Evolutionary conservation across 2,113 vertebrate species (phyloP).

Genomic region (Oryzias woworae): DNA sequence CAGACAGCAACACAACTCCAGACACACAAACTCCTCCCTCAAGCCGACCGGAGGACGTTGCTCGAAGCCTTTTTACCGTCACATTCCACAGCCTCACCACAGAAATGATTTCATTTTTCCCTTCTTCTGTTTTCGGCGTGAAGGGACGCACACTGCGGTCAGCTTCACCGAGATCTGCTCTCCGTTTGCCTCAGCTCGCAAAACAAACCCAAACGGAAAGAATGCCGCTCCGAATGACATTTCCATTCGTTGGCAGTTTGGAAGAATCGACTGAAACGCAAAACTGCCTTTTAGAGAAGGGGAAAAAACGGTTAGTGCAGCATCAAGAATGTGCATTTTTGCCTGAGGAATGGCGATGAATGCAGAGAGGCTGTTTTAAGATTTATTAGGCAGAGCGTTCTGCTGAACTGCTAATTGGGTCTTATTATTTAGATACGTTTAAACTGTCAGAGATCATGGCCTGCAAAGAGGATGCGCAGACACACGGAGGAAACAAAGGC

Average conservation of each 20-base stretch:
- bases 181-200: slow-evolving; percentile 56
- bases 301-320: background rate
- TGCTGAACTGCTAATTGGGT: slow-evolving; percentile 30
- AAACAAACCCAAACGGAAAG: slow-evolving; percentile 58
- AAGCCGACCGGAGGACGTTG: slow-evolving; percentile 25
- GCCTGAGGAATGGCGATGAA: slow-evolving; percentile 10
- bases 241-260: slow-evolving; percentile 52
- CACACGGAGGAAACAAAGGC: no score
- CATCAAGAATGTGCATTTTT: slow-evolving; percentile 13
- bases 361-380: slow-evolving; percentile 20
- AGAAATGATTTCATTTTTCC: slow-evolving; percentile 59
- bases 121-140: slow-evolving; percentile 18
- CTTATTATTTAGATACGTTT: slow-evolving; percentile 43
- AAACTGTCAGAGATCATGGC: slow-evolving; percentile 2
- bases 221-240: slow-evolving; percentile 44
- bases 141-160: slow-evolving; percentile 54
- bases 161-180: slow-evolving; percentile 51
- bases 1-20: slow-evolving; percentile 7
- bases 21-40: background rate
- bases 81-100: slow-evolving; percentile 61
- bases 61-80: slow-evolving; percentile 33
- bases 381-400: slow-evolving; percentile 20
- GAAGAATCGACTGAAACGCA: slow-evolving; percentile 36
- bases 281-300: slow-evolving; percentile 16
- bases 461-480: background rate